These are phyloP conservation scores for Dunckerocampus dactyliophorus DNA, from an alignment of 2,113 vertebrate species.

Conservation along the genomic window DNA sequence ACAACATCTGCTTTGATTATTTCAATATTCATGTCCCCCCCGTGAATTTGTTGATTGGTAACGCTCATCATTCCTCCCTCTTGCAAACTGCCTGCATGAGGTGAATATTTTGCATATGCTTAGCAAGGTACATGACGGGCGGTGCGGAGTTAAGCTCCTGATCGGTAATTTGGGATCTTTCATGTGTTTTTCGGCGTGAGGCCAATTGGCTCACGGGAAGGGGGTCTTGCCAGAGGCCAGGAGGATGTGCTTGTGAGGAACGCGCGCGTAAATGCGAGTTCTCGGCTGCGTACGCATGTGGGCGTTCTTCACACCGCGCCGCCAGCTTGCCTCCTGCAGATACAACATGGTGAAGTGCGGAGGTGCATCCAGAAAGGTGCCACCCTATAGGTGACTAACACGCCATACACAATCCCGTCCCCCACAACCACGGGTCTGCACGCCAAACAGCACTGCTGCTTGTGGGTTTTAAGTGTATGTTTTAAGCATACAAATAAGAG, in stretches of 20 bases:
- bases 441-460: slow-evolving; percentile 26
- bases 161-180: slow-evolving; percentile 57
- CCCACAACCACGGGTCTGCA: slow-evolving; percentile 25
- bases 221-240: slow-evolving; percentile 35
- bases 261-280: slow-evolving; percentile 5
- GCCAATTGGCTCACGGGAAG: slow-evolving; percentile 40
- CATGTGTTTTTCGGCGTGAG: slow-evolving; percentile 37
- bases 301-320: slow-evolving; percentile 41
- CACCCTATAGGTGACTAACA: slow-evolving; percentile 60
- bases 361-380: slow-evolving; percentile 50
- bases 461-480: neutral
- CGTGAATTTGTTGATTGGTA: slow-evolving; percentile 65
- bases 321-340: slow-evolving; percentile 44
- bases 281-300: slow-evolving; percentile 14
- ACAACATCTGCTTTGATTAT: slow-evolving; percentile 60
- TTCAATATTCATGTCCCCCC: slow-evolving; percentile 62
- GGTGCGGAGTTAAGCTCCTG: slow-evolving; percentile 40
- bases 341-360: slow-evolving; percentile 47
- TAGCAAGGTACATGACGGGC: slow-evolving; percentile 23
- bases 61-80: slow-evolving; percentile 47
- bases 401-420: slow-evolving; percentile 53
- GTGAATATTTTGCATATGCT: slow-evolving; percentile 60
- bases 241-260: slow-evolving; percentile 15
- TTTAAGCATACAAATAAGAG: neutral
- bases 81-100: slow-evolving; percentile 20